Conservation (phyloP, 2,888 invertebrate genomes). For the Euclidia mi region DNA sequence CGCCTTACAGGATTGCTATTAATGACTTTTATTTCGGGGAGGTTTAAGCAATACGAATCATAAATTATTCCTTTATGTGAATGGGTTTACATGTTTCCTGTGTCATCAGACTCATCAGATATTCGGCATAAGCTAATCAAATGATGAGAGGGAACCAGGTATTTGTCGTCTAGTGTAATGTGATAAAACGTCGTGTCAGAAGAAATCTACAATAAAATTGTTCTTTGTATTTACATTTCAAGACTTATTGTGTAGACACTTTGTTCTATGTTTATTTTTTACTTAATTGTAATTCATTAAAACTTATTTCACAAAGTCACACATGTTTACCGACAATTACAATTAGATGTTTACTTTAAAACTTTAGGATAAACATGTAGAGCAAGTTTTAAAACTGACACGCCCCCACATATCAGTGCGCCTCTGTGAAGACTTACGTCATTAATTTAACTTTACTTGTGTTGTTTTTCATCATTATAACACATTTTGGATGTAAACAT, state of each 20-base stretch:
- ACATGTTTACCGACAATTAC: constrained; percentile 37
- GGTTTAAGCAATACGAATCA: constrained; percentile 27
- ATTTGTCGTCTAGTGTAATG: too few species aligned
- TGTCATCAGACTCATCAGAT: too few species aligned
- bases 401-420: constrained; percentile 29
- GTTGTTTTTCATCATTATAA: constrained; percentile 31
- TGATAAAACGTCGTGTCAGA: too few species aligned
- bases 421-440: constrained; percentile 23
- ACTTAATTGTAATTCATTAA: constrained; percentile 7
- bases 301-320: constrained; percentile 20
- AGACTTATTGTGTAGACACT: too few species aligned
- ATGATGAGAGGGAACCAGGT: background rate
- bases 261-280: too few species aligned
- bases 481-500: background rate
- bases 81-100: constrained; percentile 21
- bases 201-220: too few species aligned
- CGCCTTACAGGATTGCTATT: constrained; percentile 20
- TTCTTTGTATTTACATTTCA: too few species aligned
- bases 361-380: constrained; percentile 36
- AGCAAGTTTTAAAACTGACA: constrained; percentile 38
- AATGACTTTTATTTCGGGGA: constrained; percentile 43
- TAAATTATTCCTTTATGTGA: constrained; percentile 29
- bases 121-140: constrained; percentile 12
- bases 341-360: constrained; percentile 45
- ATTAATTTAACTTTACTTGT: constrained; percentile 36